Conservation (phyloP, 2,113 vertebrate species). For the Catharus bicknelli region DNA sequence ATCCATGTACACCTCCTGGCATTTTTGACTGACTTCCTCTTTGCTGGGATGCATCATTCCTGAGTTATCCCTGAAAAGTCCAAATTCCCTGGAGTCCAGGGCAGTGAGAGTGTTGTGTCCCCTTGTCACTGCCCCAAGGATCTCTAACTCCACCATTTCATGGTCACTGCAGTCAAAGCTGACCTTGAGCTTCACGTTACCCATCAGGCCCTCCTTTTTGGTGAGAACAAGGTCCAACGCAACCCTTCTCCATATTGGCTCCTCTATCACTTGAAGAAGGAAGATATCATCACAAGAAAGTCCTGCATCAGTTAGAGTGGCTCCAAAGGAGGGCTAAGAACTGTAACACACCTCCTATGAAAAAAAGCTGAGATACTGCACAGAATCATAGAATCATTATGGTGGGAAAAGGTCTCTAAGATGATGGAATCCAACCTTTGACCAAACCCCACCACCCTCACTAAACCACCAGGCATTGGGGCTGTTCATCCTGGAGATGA, state of each 20-base stretch:
- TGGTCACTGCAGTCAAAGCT: not conserved
- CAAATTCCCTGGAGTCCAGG: not conserved
- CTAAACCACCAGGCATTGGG: not conserved
- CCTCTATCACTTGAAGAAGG: not conserved
- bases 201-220: not conserved
- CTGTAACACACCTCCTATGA: not conserved
- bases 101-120: no score
- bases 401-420: not conserved
- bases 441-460: not conserved
- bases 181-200: not conserved
- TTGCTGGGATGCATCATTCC: not conserved
- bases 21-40: not conserved
- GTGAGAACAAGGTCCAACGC: not conserved
- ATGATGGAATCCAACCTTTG: not conserved
- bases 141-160: not conserved
- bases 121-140: not conserved
- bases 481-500: not conserved
- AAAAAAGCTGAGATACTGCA: not conserved
- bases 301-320: not conserved
- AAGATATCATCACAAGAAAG: not conserved
- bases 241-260: not conserved
- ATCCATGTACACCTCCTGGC: not conserved
- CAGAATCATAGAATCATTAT: not conserved
- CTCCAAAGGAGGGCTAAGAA: not conserved
- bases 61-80: not conserved